Evolutionary conservation across 2,113 vertebrate species (phyloP).

Genomic region (Dolichallabes microphthalmus): DNA sequence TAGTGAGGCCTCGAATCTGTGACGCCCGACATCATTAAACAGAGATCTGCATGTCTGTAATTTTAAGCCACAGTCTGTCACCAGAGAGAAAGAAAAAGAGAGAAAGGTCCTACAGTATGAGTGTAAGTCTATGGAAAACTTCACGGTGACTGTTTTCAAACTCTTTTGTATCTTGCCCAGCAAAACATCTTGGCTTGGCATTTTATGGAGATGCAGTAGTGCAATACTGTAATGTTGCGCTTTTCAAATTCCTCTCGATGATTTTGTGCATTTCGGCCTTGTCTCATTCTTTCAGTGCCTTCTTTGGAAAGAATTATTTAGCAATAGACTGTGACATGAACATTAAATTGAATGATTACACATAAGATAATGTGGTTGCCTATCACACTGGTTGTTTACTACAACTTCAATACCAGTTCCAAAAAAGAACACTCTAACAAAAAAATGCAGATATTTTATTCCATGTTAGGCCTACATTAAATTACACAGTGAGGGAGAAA

Average conservation of each 20-base stretch:
- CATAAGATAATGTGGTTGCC: conserved; percentile 16
- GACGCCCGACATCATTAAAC: conserved; percentile 61
- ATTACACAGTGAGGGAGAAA: conserved; percentile 20
- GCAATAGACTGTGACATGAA: conserved; percentile 25
- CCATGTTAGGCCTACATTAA: conserved; percentile 28
- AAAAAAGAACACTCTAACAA: conserved; percentile 15
- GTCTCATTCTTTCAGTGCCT: conserved; percentile 1
- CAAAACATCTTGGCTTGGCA: conserved; percentile 48
- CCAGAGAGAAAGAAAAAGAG: conserved; percentile 37
- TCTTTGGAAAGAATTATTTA: conserved; percentile 7
- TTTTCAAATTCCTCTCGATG: conserved; percentile 37
- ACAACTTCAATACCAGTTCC: conserved; percentile 27
- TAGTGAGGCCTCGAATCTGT: conserved; percentile 49
- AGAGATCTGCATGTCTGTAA: conserved; percentile 57
- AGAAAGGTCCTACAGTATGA: conserved; percentile 25
- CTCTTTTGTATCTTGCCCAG: conserved; percentile 45
- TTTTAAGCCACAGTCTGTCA: conserved; percentile 57
- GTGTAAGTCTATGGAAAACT: conserved; percentile 45
- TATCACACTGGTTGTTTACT: conserved; percentile 27
- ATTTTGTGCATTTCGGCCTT: conserved; percentile 22
- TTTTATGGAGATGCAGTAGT: conserved; percentile 32
- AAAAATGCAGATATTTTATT: conserved; percentile 29
- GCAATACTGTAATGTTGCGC: conserved; percentile 37
- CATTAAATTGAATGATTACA: conserved; percentile 21
- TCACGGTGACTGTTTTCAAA: conserved; percentile 37